Conservation (phyloP, 2,797 vertebrate genomes). For the Rhincodon typus region DNA sequence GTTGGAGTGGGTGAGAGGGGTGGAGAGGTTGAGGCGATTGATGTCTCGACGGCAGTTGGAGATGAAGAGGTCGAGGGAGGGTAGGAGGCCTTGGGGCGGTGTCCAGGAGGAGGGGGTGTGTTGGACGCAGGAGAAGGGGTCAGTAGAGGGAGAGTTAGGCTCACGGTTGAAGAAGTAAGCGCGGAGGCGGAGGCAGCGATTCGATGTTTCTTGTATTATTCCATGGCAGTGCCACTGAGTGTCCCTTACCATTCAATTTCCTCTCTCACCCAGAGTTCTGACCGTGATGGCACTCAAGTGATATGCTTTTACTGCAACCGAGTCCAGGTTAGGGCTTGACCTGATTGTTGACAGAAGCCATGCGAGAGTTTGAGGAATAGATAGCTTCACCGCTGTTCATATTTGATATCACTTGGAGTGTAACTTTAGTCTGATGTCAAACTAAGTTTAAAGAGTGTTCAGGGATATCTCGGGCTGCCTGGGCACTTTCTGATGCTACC, state of each 20-base stretch:
- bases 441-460: not conserved
- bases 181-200: no score
- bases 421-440: conserved; percentile 17
- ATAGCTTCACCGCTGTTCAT: not conserved
- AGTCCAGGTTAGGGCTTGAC: conserved; percentile 20
- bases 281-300: not conserved
- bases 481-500: not conserved
- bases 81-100: no score
- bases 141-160: no score
- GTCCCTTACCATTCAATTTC: not conserved
- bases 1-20: no score
- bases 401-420: not conserved
- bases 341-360: conserved; percentile 1
- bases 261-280: not conserved
- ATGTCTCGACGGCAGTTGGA: no score
- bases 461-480: not conserved
- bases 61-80: no score
- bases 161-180: no score
- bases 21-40: no score
- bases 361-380: not conserved
- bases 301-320: conserved; percentile 17
- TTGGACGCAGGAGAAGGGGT: no score
- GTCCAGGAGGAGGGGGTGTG: no score
- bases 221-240: not conserved
- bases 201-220: not conserved